These are phyloP conservation scores for Rhinatrema bivittatum DNA, from an alignment of 2,797 vertebrate genomes.

Conservation along the genomic window DNA sequence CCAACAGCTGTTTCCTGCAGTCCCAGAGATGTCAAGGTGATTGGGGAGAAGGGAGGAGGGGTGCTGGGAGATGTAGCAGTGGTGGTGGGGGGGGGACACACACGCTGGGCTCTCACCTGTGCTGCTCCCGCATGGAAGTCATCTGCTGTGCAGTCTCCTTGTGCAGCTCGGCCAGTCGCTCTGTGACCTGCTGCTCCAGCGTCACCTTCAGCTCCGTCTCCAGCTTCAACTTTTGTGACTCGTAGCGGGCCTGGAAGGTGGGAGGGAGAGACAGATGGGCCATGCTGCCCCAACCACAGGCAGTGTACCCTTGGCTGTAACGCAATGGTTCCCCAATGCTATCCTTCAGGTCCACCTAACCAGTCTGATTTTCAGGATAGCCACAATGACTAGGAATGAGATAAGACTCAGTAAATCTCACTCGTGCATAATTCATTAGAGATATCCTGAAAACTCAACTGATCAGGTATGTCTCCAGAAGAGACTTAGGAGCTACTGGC, in stretches of 20 bases:
- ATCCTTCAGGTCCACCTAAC: too few species aligned
- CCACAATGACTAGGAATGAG: too few species aligned
- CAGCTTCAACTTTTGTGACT: constrained; percentile 55
- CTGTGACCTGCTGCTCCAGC: constrained; percentile 51
- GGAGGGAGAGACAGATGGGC: accelerated
- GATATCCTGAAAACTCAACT: too few species aligned
- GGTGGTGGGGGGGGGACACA: neutral
- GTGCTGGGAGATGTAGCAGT: neutral
- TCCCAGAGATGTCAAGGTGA: neutral
- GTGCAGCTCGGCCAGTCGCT: constrained; percentile 44
- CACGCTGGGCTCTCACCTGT: constrained; percentile 40
- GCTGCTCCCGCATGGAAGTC: constrained; percentile 47
- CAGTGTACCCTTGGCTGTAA: neutral
- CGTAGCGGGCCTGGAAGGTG: constrained; percentile 46
- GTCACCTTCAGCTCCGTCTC: constrained; percentile 54
- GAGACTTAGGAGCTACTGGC: too few species aligned
- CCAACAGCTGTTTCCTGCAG: constrained; percentile 58
- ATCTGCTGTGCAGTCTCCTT: constrained; percentile 47
- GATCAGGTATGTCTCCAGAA: too few species aligned
- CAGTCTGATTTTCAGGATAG: too few species aligned
- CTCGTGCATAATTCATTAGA: too few species aligned
- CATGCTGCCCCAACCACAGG: neutral
- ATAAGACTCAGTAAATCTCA: too few species aligned
- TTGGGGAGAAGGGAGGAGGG: neutral
- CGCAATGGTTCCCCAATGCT: neutral